These are phyloP conservation scores for Premnoplex brunnescens DNA, from an alignment of 2,797 vertebrate genomes.

Conservation along the genomic window DNA sequence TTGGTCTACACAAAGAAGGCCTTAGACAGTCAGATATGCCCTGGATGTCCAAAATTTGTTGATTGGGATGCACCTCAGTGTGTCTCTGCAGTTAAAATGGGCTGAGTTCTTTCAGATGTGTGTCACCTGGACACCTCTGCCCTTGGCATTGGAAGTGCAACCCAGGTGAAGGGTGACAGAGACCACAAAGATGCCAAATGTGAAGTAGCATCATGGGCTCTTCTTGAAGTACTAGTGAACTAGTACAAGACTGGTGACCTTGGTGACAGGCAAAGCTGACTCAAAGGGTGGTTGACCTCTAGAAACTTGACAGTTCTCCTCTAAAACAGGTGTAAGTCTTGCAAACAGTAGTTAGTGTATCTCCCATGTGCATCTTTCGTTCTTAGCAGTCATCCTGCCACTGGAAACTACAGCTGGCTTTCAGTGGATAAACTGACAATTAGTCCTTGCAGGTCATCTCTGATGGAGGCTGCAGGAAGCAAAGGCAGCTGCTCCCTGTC, in stretches of 20 bases:
- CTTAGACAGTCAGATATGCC: not conserved
- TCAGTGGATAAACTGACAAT: not conserved
- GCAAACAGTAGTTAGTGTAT: rapidly evolving
- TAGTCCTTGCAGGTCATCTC: not conserved
- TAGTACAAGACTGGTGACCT: not conserved
- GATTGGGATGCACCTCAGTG: not conserved
- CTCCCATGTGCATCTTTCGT: not conserved
- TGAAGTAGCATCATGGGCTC: not conserved
- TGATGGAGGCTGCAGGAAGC: not conserved
- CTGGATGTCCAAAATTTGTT: not conserved
- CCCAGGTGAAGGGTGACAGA: not conserved
- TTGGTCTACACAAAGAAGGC: not conserved
- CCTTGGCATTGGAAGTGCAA: not conserved
- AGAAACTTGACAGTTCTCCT: not conserved
- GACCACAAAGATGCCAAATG: not conserved
- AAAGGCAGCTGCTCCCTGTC: not conserved
- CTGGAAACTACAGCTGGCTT: not conserved
- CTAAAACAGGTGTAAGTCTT: not conserved
- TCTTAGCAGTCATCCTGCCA: not conserved
- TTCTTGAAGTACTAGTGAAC: not conserved
- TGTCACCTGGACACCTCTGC: not conserved
- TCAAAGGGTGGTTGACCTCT: not conserved
- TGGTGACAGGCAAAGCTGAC: not conserved
- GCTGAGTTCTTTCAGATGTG: not conserved
- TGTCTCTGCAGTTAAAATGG: not conserved